A percentile compares a stretch with the other conserved stretches of the same genome.
phyloP scores from a whole-genome alignment of 1,140 invertebrate genomes.

The Uloborus diversus region DNA sequence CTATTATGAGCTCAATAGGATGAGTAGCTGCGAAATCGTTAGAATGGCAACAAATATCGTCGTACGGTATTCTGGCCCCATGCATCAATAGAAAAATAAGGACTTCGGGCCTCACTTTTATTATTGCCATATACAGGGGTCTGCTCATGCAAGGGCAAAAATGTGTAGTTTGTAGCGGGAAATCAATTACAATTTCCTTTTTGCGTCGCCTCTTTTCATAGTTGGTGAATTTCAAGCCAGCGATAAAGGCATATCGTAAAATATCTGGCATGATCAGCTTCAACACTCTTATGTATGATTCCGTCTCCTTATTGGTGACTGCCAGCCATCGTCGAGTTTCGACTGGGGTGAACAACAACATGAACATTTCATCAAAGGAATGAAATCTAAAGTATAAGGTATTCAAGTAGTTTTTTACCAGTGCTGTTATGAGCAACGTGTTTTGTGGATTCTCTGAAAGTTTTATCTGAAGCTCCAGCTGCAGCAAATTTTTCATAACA shows the following conservation, averaged over 20 bases:
- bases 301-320: background rate
- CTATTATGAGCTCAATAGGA: conserved; percentile 17
- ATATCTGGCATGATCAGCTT: conserved; percentile 11
- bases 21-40: background rate
- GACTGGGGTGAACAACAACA: conserved; percentile 14
- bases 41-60: conserved; percentile 10
- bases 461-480: too few relatives aligned
- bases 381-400: conserved; percentile 33
- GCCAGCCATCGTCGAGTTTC: conserved; percentile 7
- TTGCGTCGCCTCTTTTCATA: background rate
- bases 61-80: conserved; percentile 33
- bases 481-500: too few relatives aligned
- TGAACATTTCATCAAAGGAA: conserved; percentile 31
- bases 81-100: conserved; percentile 14
- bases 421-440: too few relatives aligned
- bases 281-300: background rate
- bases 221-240: background rate
- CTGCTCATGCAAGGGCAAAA: conserved; percentile 32
- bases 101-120: conserved; percentile 6
- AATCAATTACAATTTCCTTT: conserved; percentile 22
- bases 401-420: too few relatives aligned
- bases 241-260: background rate
- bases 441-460: too few relatives aligned
- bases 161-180: conserved; percentile 28
- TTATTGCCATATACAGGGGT: conserved; percentile 29